Evolutionary conservation across 2,888 invertebrate genomes (phyloP).

Genomic region (Zaprionus lineosus): DNA sequence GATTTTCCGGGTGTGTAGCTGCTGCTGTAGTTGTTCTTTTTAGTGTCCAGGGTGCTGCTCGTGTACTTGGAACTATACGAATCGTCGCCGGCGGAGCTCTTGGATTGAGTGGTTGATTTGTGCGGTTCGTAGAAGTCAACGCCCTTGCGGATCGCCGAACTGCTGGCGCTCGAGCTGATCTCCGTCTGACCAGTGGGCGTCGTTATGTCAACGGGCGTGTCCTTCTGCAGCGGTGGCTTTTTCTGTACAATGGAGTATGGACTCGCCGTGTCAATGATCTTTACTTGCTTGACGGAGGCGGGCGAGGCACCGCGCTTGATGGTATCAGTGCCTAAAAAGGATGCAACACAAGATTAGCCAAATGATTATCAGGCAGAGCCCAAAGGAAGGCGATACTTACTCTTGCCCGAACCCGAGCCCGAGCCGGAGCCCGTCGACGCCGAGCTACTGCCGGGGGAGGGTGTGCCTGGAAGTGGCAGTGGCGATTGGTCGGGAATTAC

Average conservation of each 20-base stretch:
- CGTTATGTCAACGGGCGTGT: conserved; percentile 61
- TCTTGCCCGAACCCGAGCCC: conserved; percentile 84
- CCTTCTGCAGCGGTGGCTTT: conserved; percentile 73
- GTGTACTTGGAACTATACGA: conserved; percentile 62
- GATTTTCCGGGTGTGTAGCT: conserved; percentile 60
- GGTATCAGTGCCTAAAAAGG: conserved; percentile 81
- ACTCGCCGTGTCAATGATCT: conserved; percentile 81
- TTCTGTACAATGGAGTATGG: conserved; percentile 80
- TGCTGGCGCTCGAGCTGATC: conserved; percentile 9
- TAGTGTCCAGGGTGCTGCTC: conserved; percentile 57
- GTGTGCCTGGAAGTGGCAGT: conserved; percentile 88
- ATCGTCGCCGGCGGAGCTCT: conserved; percentile 58
- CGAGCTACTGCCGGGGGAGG: conserved; percentile 93
- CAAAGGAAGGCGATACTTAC: conserved; percentile 55
- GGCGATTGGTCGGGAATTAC: conserved; percentile 85
- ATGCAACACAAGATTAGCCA: neutral
- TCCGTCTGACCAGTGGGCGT: conserved; percentile 60
- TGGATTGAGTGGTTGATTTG: conserved; percentile 74
- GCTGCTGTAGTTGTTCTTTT: conserved; percentile 63
- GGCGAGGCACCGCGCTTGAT: conserved; percentile 83
- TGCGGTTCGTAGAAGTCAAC: conserved; percentile 81
- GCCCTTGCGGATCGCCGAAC: conserved; percentile 61
- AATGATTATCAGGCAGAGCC: neutral
- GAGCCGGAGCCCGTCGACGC: conserved; percentile 91
- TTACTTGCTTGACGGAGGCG: conserved; percentile 80